phyloP scores from a whole-genome alignment of 2,888 invertebrate species.

The Nemapogon koenigi region DNA sequence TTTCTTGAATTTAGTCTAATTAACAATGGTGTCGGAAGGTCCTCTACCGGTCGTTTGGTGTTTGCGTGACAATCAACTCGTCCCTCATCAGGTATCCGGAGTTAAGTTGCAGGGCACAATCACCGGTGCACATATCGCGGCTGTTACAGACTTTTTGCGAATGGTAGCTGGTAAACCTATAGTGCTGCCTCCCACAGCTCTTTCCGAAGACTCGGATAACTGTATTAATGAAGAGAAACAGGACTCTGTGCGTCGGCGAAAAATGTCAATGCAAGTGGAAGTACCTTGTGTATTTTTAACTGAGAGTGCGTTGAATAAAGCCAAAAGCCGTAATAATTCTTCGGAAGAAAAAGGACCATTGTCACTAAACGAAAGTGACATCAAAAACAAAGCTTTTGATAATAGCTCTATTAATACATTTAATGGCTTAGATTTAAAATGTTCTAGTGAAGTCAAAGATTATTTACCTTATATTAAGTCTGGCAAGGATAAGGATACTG shows the following conservation, averaged over 20 bases:
- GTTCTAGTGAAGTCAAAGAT: background rate
- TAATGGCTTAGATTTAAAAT: conserved; percentile 31
- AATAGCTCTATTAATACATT: conserved; percentile 34
- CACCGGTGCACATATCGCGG: conserved; percentile 70
- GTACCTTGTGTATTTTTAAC: conserved; percentile 60
- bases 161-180: conserved; percentile 70
- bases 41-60: conserved; percentile 71
- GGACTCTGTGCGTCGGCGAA: conserved; percentile 44
- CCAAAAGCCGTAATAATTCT: conserved; percentile 50
- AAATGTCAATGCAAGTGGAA: conserved; percentile 62
- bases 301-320: conserved; percentile 53
- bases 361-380: conserved; percentile 1
- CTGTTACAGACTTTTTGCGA: conserved; percentile 69
- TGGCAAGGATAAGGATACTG: conserved; percentile 18
- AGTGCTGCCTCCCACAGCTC: conserved; percentile 56
- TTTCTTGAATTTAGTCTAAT: conserved; percentile 20
- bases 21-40: conserved; percentile 69
- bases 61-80: conserved; percentile 71
- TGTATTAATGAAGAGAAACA: conserved; percentile 51
- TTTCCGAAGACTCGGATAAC: conserved; percentile 47
- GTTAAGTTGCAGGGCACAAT: conserved; percentile 70
- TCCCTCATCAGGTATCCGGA: conserved; percentile 71
- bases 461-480: conserved; percentile 4
- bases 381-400: background rate
- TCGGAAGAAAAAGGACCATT: conserved; percentile 38